Conservation (phyloP, 2,888 invertebrate species). For the Tricholauxania praeusta region DNA sequence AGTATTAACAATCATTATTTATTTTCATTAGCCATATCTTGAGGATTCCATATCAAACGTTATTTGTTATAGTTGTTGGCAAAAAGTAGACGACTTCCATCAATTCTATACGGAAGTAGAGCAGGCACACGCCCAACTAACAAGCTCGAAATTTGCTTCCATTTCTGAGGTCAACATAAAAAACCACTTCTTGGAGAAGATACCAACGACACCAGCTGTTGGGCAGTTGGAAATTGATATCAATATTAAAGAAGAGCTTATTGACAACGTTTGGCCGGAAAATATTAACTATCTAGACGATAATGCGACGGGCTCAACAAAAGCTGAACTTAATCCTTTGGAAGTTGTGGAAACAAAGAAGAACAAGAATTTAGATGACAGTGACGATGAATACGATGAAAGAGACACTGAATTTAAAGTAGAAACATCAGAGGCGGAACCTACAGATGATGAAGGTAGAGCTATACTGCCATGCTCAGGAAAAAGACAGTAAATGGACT, state of each 20-base stretch:
- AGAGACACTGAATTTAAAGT: constrained; percentile 46
- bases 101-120: constrained; percentile 58
- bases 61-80: constrained; percentile 62
- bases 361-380: constrained; percentile 13
- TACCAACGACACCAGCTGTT: neutral
- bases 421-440: constrained; percentile 29
- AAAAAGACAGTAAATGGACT: neutral
- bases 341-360: constrained; percentile 50
- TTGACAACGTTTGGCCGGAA: constrained; percentile 38
- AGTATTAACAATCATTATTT: constrained; percentile 1
- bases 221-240: neutral
- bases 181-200: neutral
- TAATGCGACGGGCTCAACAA: constrained; percentile 39
- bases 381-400: constrained; percentile 11
- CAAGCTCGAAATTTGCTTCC: constrained; percentile 43
- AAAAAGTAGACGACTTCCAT: constrained; percentile 57
- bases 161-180: neutral
- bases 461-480: neutral
- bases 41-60: constrained; percentile 62
- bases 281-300: constrained; percentile 26
- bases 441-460: constrained; percentile 28
- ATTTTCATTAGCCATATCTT: constrained; percentile 49
- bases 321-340: constrained; percentile 54
- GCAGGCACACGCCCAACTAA: constrained; percentile 59
- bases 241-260: constrained; percentile 45